Evolutionary conservation across 2,113 vertebrate genomes (phyloP).

Genomic region (Cyprinodon brontotheroides): DNA sequence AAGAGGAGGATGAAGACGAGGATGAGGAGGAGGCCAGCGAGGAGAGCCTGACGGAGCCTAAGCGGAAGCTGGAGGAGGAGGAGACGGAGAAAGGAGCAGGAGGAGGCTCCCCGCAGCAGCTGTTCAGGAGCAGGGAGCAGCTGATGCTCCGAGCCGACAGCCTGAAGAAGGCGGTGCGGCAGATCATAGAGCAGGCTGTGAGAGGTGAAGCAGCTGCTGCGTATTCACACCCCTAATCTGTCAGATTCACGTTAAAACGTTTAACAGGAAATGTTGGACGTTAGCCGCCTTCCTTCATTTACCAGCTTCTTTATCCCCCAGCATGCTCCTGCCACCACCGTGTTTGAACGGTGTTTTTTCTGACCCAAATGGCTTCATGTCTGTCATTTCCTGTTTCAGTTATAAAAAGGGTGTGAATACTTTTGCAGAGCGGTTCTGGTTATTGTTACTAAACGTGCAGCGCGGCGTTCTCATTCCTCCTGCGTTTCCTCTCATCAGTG

Average conservation of each 20-base stretch:
- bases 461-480: not conserved
- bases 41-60: slow-evolving; percentile 89
- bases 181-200: slow-evolving; percentile 95
- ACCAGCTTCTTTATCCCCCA: too few species aligned
- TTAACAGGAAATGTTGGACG: too few species aligned
- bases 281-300: too few species aligned
- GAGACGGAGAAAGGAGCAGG: slow-evolving; percentile 77
- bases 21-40: slow-evolving; percentile 88
- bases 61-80: slow-evolving; percentile 84
- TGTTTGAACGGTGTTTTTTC: too few species aligned
- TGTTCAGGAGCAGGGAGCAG: slow-evolving; percentile 87
- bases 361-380: too few species aligned
- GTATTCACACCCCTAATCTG: too few species aligned
- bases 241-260: too few species aligned
- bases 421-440: not conserved
- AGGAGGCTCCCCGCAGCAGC: slow-evolving; percentile 78
- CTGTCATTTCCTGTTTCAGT: not conserved
- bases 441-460: not conserved
- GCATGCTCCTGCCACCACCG: too few species aligned
- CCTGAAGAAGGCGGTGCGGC: slow-evolving; percentile 94
- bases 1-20: slow-evolving; percentile 77
- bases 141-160: slow-evolving; percentile 95
- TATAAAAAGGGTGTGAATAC: not conserved
- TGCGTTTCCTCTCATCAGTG: slow-evolving; percentile 70
- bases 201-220: slow-evolving; percentile 80